Percentiles rank a stretch among this genome's conserved stretches.
phyloP scores from a whole-genome alignment of 2,113 vertebrate genomes.

The Maccullochella peelii region DNA sequence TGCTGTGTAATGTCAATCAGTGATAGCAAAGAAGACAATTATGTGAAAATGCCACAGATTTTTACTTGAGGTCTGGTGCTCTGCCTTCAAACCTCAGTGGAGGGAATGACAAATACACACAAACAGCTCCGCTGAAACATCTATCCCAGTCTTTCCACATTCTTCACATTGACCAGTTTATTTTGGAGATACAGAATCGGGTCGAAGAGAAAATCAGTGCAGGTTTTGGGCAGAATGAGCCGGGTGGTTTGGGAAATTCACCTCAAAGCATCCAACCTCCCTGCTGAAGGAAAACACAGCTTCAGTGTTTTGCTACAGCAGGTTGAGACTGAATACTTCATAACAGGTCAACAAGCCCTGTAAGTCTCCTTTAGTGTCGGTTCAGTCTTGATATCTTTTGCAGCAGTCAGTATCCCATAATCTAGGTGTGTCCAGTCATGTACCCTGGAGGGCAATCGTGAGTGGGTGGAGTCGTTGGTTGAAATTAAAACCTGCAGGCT shows the following conservation, averaged over 20 bases:
- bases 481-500: no score
- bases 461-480: no score
- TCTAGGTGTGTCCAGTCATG: background rate
- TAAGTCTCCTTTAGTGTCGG: no score
- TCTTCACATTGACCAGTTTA: conserved; percentile 36
- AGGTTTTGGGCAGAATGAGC: conserved; percentile 1
- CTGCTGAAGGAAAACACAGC: background rate
- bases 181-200: conserved; percentile 26
- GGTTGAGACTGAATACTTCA: background rate
- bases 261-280: background rate
- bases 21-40: conserved; percentile 43
- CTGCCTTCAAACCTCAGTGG: conserved; percentile 53
- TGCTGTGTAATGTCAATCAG: conserved; percentile 51
- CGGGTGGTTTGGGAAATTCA: background rate
- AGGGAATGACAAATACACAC: conserved; percentile 52
- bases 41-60: conserved; percentile 70
- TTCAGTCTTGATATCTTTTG: no score
- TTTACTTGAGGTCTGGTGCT: conserved; percentile 61
- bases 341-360: background rate
- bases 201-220: conserved; percentile 21
- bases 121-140: conserved; percentile 40
- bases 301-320: no score
- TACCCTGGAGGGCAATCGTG: no score
- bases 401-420: no score
- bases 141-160: conserved; percentile 28